Base-by-base conservation (phyloP, 2,113 vertebrate species). In the Accipiter cooperii region DNA sequence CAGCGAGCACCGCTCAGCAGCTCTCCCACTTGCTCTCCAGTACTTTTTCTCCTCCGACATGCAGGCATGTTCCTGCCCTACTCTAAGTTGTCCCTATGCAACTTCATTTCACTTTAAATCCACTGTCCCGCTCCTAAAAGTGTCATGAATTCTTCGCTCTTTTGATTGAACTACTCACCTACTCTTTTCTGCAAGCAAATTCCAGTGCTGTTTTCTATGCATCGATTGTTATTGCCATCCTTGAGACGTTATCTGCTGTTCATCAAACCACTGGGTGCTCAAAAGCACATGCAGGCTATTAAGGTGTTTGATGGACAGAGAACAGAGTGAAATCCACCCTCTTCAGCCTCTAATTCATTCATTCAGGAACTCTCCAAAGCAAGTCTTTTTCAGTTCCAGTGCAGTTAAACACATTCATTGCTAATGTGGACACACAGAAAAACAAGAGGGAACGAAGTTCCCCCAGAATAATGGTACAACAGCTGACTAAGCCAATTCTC, bases 1-100 rank as follows among this genome's bases (percentile, higher is more conserved):
- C 5, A 1, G 36, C 1, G 1, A 76, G 42, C 70, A 9, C 12
- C 0, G 6, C 38, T 3, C 33, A 73, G 47, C 44, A 69, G 33
- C 57, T 87, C 52, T n/a, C 61, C 46, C 25, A 5, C 44, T 44
- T 33, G 51, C 29, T 55, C 74, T 9, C 17, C 15, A 1, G 15
- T 19, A 31, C 33, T 77, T 66, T 78, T 63, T 78, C 57, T 69
- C 54, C 64, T 61, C 51, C 26, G 18, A 58, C 29, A 36, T 0
- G 3, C 33, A 64, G 54, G 17, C 36, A 9, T 1, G 7, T 14
- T 80, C 44, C 84, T 89, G 44, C 40, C 54, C 76, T 65, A 26
- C 49, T 20, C 47, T 16, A 49, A 66, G 86, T 5, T 44, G 61
- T 21, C 71, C 79, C 73, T 60, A 24, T 7, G 29, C 73, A 42